These are phyloP conservation scores for Zapornia atra DNA, from an alignment of 2,113 vertebrate genomes.

Conservation along the genomic window DNA sequence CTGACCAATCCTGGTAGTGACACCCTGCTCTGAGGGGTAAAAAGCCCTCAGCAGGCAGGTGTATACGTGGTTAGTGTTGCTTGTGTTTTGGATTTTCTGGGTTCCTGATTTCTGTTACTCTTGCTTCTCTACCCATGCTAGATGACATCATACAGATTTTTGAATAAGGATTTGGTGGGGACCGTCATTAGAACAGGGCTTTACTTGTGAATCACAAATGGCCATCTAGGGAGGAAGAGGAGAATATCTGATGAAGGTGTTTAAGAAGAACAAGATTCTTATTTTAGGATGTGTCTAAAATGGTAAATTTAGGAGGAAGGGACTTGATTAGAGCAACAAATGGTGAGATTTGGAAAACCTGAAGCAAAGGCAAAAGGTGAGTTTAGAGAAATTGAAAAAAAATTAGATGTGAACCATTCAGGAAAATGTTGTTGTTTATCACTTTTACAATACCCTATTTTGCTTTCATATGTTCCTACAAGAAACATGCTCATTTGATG, in stretches of 20 bases:
- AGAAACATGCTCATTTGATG: neutral
- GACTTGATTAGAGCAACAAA: neutral
- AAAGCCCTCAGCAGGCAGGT: neutral
- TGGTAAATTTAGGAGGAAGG: neutral
- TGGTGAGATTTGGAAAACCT: neutral
- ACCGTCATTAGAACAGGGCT: neutral
- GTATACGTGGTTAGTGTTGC: fast-evolving
- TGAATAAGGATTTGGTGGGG: neutral
- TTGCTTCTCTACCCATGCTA: neutral
- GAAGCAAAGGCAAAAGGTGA: neutral
- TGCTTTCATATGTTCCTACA: neutral
- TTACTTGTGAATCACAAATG: neutral
- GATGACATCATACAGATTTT: neutral
- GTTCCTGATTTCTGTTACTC: neutral
- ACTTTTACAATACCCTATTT: neutral
- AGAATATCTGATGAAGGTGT: neutral
- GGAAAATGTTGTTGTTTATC: neutral
- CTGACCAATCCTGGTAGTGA: neutral
- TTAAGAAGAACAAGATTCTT: neutral
- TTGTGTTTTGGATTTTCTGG: neutral
- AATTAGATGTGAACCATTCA: neutral
- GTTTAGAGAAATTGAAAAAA: neutral
- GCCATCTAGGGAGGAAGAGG: neutral
- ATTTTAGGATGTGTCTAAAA: neutral
- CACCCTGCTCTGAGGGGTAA: neutral